Evolutionary conservation across 1,140 invertebrate genomes (phyloP).

Genomic region (Drosophila ficusphila): DNA sequence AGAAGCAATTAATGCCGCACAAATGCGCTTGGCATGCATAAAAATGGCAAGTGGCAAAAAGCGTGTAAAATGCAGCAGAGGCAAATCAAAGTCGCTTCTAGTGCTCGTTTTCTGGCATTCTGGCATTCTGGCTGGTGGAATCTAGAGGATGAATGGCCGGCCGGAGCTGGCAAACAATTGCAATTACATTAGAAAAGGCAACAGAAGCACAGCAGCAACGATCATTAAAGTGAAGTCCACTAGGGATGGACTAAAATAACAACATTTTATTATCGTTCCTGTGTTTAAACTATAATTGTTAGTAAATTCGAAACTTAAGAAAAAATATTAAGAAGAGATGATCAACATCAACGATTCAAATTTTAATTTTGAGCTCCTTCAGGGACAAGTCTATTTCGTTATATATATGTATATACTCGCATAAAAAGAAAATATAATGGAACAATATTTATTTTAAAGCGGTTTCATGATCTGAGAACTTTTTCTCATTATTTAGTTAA

Average conservation of each 20-base stretch:
- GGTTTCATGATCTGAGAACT: too few relatives aligned
- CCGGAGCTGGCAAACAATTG: conserved; percentile 70
- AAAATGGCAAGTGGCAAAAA: conserved; percentile 63
- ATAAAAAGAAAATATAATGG: too few relatives aligned
- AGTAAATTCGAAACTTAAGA: neutral
- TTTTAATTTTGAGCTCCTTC: too few relatives aligned
- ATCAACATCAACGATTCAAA: too few relatives aligned
- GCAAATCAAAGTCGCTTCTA: conserved; percentile 49
- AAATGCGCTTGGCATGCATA: conserved; percentile 83
- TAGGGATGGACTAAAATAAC: conserved; percentile 5
- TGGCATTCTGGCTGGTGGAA: too few relatives aligned
- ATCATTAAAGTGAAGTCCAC: conserved; percentile 25
- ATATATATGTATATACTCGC: too few relatives aligned
- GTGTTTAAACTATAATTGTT: neutral
- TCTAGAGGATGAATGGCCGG: conserved; percentile 13
- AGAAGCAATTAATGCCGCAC: conserved; percentile 79
- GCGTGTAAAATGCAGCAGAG: conserved; percentile 57
- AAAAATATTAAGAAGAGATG: too few relatives aligned
- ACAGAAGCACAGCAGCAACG: conserved; percentile 1
- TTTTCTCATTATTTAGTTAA: too few relatives aligned
- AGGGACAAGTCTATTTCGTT: too few relatives aligned
- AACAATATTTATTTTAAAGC: too few relatives aligned
- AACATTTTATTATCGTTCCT: neutral
- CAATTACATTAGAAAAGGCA: conserved; percentile 78
- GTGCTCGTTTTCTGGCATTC: conserved; percentile 33